Evolutionary conservation across 2,113 vertebrate species (phyloP).

Genomic region (Glaucidium brasilianum): DNA sequence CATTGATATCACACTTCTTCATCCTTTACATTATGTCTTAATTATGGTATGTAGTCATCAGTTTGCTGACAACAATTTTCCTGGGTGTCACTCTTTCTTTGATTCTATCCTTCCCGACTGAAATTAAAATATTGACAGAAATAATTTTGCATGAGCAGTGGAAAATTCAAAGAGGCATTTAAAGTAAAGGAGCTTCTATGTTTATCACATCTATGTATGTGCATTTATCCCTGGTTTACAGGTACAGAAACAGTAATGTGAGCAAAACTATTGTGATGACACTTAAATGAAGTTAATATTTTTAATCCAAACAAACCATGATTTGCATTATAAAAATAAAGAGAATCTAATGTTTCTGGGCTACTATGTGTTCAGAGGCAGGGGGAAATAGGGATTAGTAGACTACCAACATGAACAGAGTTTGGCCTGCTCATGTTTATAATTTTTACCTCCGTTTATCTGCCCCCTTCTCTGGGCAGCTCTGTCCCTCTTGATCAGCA

Average conservation of each 20-base stretch:
- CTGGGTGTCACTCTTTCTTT: slow-evolving; percentile 70
- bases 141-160: slow-evolving; percentile 69
- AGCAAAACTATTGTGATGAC: background rate
- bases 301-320: background rate
- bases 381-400: background rate
- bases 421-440: background rate
- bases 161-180: slow-evolving; percentile 58
- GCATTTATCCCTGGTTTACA: background rate
- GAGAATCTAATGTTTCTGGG: background rate
- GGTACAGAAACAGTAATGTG: background rate
- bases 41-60: slow-evolving; percentile 66
- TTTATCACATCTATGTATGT: background rate
- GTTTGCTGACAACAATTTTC: slow-evolving; percentile 73
- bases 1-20: slow-evolving; percentile 32
- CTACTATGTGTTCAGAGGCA: background rate
- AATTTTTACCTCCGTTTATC: background rate
- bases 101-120: slow-evolving; percentile 49
- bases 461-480: background rate
- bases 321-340: background rate
- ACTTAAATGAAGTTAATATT: background rate
- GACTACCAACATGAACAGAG: background rate
- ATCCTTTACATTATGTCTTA: slow-evolving; percentile 61
- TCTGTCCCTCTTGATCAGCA: background rate
- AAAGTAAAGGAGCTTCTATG: slow-evolving; percentile 36
- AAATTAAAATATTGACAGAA: slow-evolving; percentile 81